Conservation (phyloP, 1,140 invertebrate species). For the Drosophila pectinifera region DNA sequence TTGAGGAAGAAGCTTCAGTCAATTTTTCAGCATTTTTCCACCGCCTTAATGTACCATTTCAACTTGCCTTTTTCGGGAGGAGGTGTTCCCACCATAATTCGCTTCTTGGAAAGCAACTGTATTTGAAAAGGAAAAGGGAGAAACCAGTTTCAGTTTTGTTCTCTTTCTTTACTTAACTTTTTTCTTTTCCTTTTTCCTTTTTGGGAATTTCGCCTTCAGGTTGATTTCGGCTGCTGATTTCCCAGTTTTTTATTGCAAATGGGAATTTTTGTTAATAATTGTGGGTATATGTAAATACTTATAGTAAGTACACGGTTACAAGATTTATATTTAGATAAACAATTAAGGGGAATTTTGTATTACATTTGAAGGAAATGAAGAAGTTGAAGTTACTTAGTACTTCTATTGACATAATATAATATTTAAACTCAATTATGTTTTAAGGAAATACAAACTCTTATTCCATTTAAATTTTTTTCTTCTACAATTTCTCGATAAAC, state of each 20-base stretch:
- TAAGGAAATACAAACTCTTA: neutral
- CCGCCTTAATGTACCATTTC: constrained; percentile 10
- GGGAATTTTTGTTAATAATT: neutral
- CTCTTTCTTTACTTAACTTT: constrained; percentile 37
- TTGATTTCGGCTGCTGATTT: constrained; percentile 1
- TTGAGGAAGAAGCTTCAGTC: neutral
- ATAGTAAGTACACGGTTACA: neutral
- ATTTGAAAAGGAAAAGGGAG: constrained; percentile 83
- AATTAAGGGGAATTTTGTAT: neutral
- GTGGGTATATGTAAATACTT: neutral
- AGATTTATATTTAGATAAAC: neutral
- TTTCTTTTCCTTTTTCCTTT: constrained; percentile 72
- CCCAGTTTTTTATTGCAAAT: neutral
- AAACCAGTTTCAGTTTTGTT: constrained; percentile 76
- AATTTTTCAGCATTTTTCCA: neutral
- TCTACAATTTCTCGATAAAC: neutral
- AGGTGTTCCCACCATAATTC: constrained; percentile 5
- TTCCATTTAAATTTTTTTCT: no score
- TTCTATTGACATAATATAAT: no score
- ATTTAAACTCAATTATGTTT: no score
- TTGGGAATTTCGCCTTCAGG: constrained; percentile 54
- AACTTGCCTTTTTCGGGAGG: constrained; percentile 5
- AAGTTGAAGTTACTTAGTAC: no score
- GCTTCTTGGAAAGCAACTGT: constrained; percentile 71
- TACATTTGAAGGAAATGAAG: no score